Conservation (phyloP, 2,888 invertebrate genomes). For the Perizoma flavofasciatum region DNA sequence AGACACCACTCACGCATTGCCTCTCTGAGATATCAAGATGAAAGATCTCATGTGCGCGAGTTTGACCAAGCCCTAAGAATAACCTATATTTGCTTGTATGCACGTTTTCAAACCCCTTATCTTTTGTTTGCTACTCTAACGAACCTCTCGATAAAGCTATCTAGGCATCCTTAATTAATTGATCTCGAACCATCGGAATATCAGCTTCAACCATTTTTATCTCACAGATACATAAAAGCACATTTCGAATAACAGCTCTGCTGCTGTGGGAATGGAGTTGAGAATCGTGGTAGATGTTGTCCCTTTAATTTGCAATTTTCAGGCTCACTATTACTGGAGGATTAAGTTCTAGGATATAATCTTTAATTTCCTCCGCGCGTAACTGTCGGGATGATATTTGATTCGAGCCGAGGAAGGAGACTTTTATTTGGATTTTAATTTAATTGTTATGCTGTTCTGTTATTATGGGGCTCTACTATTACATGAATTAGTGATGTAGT, state of each 20-base stretch:
- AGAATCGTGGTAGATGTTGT: constrained; percentile 24
- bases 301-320: constrained; percentile 81
- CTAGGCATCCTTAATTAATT: constrained; percentile 74
- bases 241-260: constrained; percentile 43
- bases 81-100: too few relatives aligned
- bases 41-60: too few relatives aligned
- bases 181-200: constrained; percentile 65
- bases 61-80: too few relatives aligned
- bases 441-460: constrained; percentile 4
- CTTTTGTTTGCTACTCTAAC: constrained; percentile 36
- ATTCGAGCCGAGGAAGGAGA: constrained; percentile 50
- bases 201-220: constrained; percentile 67
- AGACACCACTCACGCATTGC: too few relatives aligned
- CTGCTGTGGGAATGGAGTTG: constrained; percentile 11
- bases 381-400: constrained; percentile 64
- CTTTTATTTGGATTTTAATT: constrained; percentile 30
- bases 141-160: constrained; percentile 56
- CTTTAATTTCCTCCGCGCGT: constrained; percentile 80
- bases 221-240: constrained; percentile 40
- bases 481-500: too few relatives aligned
- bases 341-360: constrained; percentile 77
- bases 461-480: background rate
- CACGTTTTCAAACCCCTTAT: constrained; percentile 17
- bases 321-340: constrained; percentile 72
- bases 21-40: too few relatives aligned